Evolutionary conservation across 2,113 vertebrate genomes (phyloP).

Genomic region (Morone saxatilis): DNA sequence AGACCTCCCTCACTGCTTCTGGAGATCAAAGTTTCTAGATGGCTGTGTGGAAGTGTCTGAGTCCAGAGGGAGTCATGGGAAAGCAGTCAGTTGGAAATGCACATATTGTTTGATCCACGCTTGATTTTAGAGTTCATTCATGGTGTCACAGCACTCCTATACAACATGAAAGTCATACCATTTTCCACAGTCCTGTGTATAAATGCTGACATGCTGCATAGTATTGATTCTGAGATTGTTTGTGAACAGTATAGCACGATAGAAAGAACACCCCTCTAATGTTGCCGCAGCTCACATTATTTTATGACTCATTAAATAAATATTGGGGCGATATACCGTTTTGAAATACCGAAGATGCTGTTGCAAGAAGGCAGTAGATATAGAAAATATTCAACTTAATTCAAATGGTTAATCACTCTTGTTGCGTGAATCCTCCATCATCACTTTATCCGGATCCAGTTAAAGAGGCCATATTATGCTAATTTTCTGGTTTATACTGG

Average conservation of each 20-base stretch:
- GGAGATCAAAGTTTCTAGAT: conserved; percentile 35
- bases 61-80: background rate
- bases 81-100: conserved; percentile 5
- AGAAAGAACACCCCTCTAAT: background rate
- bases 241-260: background rate
- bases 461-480: no score
- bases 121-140: conserved; percentile 4
- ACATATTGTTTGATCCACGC: conserved; percentile 19
- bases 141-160: background rate
- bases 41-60: background rate
- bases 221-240: background rate
- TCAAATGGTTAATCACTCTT: background rate
- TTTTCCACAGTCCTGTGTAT: background rate
- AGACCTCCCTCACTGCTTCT: conserved; percentile 6
- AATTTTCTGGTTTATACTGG: no score
- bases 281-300: background rate
- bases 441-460: background rate
- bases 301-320: background rate
- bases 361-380: background rate
- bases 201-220: background rate
- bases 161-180: background rate
- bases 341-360: background rate
- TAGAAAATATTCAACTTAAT: background rate
- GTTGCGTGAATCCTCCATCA: background rate
- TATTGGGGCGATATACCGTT: background rate